Conservation (phyloP, 2,797 vertebrate genomes). For the Chloroceryle amazona region DNA sequence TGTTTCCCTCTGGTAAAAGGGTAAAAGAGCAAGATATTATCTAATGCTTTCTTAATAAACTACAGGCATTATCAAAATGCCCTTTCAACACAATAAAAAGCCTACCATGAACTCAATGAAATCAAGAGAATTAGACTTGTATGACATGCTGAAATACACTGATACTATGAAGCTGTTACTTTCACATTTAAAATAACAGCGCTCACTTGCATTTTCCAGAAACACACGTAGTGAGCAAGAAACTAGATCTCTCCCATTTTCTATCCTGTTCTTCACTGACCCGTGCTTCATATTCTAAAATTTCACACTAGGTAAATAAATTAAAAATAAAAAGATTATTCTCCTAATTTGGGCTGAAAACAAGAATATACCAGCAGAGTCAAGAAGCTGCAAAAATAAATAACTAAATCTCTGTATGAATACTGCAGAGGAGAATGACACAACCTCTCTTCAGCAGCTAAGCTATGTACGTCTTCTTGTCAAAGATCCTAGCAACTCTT, state of each 20-base stretch:
- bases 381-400: neutral
- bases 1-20: neutral
- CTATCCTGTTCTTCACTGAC: neutral
- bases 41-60: neutral
- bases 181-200: neutral
- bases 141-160: neutral
- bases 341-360: neutral
- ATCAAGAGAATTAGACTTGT: neutral
- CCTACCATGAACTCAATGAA: neutral
- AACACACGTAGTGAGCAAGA: neutral
- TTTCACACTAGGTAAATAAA: neutral
- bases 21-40: neutral
- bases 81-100: neutral
- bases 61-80: neutral
- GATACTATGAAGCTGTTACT: neutral
- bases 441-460: neutral
- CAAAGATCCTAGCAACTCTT: neutral
- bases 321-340: neutral
- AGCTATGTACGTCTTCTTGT: neutral
- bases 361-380: neutral
- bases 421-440: neutral
- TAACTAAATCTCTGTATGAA: neutral
- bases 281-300: neutral
- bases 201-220: neutral
- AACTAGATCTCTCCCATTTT: neutral